These are phyloP conservation scores for Sorex fumeus DNA, from an alignment of 2,113 vertebrate genomes.

Conservation along the genomic window DNA sequence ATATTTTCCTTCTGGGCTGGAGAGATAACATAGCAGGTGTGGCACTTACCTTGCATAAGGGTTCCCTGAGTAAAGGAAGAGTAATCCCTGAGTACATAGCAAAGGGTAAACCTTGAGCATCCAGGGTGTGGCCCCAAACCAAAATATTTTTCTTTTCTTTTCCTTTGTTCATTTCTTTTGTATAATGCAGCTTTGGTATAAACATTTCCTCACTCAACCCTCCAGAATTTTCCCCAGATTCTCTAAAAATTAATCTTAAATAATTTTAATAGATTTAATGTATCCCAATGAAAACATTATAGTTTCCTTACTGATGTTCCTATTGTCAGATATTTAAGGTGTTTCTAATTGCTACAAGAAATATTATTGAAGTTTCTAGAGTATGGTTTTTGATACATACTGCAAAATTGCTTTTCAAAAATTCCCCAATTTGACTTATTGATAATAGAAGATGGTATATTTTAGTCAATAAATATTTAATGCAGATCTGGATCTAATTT, in stretches of 20 bases:
- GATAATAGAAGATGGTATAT: neutral
- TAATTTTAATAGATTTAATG: constrained; percentile 1
- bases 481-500: neutral
- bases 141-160: neutral
- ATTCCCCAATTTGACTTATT: constrained; percentile 23
- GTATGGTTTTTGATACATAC: neutral
- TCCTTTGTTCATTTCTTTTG: neutral
- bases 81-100: neutral
- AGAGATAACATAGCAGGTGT: too few species aligned
- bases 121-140: neutral
- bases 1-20: neutral
- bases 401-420: constrained; percentile 28
- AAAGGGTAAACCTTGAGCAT: too few species aligned
- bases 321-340: constrained; percentile 32
- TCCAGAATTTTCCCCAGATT: constrained; percentile 42
- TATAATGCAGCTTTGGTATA: constrained; percentile 22
- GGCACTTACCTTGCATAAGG: too few species aligned
- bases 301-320: constrained; percentile 30
- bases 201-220: constrained; percentile 37
- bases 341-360: constrained; percentile 46
- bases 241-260: neutral
- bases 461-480: constrained; percentile 32
- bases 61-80: too few species aligned
- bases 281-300: constrained; percentile 2
- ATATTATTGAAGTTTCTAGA: constrained; percentile 20